These are phyloP conservation scores for Diplodus sargus DNA, from an alignment of 2,797 vertebrate genomes.

Conservation along the genomic window DNA sequence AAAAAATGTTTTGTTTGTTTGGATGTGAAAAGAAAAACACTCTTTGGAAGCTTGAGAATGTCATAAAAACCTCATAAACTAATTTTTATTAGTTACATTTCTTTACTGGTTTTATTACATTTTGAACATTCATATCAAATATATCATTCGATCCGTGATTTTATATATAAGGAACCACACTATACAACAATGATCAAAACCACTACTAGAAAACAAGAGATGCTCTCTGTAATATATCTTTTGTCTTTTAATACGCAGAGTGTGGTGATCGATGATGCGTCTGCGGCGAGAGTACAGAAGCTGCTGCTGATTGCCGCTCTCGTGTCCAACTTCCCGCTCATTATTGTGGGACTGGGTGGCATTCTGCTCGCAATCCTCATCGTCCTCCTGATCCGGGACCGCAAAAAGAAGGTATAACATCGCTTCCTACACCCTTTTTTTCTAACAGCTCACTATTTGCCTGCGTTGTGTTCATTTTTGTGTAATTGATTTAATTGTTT, in stretches of 20 bases:
- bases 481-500: slow-evolving; percentile 33
- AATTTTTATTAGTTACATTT: too few species aligned
- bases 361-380: slow-evolving; percentile 78
- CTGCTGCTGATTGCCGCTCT: slow-evolving; percentile 76
- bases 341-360: slow-evolving; percentile 80
- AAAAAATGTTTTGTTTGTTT: too few species aligned
- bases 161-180: too few species aligned
- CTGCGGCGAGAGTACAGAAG: slow-evolving; percentile 78
- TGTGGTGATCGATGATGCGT: slow-evolving; percentile 84
- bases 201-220: not conserved
- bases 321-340: slow-evolving; percentile 81
- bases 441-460: slow-evolving; percentile 25
- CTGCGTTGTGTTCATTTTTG: slow-evolving; percentile 23
- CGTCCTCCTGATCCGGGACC: slow-evolving; percentile 65
- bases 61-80: too few species aligned
- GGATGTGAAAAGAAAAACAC: too few species aligned
- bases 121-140: too few species aligned
- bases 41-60: too few species aligned
- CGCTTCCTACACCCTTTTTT: not conserved
- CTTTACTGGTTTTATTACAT: too few species aligned
- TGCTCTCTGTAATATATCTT: not conserved
- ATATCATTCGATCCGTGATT: too few species aligned
- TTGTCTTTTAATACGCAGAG: slow-evolving; percentile 68
- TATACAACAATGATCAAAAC: too few species aligned
- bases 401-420: slow-evolving; percentile 73